A percentile compares a stretch with the other conserved stretches of the same genome.
Evolutionary conservation across 1,140 invertebrate genomes (phyloP).

Genomic region (Procambarus virginalis): DNA sequence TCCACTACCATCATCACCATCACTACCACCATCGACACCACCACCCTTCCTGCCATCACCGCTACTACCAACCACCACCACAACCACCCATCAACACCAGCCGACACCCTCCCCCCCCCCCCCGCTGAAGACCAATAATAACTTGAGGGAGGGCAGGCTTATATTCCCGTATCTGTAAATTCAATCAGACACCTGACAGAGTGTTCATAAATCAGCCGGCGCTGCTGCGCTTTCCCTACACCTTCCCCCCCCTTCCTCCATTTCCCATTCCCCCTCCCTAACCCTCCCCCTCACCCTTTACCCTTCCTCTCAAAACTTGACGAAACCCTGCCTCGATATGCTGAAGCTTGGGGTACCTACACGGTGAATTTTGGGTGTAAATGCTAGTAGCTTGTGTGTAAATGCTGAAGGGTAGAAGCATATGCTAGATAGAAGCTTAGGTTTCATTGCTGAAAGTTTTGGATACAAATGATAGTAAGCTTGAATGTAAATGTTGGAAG

Average conservation of each 20-base stretch:
- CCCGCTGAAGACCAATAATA: slow-evolving; percentile 21
- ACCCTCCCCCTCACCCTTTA: not conserved
- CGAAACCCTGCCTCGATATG: too few relatives aligned
- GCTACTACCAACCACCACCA: not conserved
- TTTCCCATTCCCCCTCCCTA: not conserved
- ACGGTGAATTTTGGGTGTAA: too few relatives aligned
- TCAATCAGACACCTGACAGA: slow-evolving; percentile 49
- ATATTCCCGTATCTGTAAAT: slow-evolving; percentile 43
- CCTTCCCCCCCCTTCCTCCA: not conserved
- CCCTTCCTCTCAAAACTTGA: not conserved
- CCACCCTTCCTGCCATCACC: not conserved
- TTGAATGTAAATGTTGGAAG: too few relatives aligned
- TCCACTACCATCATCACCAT: not conserved
- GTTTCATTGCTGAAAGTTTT: too few relatives aligned
- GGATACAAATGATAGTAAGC: too few relatives aligned
- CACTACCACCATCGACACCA: not conserved
- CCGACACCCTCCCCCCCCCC: not conserved
- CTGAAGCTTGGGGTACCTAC: too few relatives aligned
- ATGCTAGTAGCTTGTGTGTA: too few relatives aligned
- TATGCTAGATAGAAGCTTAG: too few relatives aligned
- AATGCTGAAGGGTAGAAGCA: too few relatives aligned
- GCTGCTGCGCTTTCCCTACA: not conserved
- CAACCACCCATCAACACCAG: not conserved
- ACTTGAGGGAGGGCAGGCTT: slow-evolving; percentile 25
- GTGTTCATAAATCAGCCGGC: slow-evolving; percentile 42